Base-by-base conservation (phyloP, 2,888 invertebrate species). In the Ormyrus pomaceus region DNA sequence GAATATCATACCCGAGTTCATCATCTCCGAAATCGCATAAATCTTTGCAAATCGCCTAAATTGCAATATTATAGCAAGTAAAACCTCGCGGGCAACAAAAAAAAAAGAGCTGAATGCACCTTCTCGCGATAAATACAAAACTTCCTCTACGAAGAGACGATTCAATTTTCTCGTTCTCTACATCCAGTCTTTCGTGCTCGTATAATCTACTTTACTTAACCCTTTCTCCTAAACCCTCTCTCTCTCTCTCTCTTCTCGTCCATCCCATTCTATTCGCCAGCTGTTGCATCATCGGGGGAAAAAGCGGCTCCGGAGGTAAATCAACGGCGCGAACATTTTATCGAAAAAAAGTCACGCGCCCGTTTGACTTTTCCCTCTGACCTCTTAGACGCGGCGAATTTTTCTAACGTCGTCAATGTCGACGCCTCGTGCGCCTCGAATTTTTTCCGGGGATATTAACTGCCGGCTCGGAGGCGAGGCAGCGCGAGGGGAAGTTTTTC, bases 321-420 rank as follows among this genome's bases (percentile, higher is more conserved):
- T 86, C 84, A 86, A 81, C 83, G 79, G 78, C 81, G 82, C 83
- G 83, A 85, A 84, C 83, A 84, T 83, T 84, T 84, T 80, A 55
- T 48, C 45, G 75, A 72, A 72, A 72, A 72, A 83, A 82, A 83
- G 71, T 82, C 77, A 59, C 71, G 79, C 79, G 71, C 61, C 45
- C 8, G 53, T 56, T 50, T 55, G 13, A 77, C 65, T 69, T 62
- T 11, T 46, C 1, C 10, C 34, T 13, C 50, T 65, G 19, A 56
- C 48, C 34, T 58, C 71, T 59, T 70, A 6, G 53, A 68, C 11
- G 5, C 11, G 9, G 11, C 13, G 3, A 11, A 68, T 55, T 13
- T 53, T n/a, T 53, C 51, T 62, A 62, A 10, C 8, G 7, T 10
- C 10, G 62, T 34, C 34, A 34, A 34, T 34, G 34, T 34, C 34